Evolutionary conservation across 2,888 invertebrate species (phyloP), one percentile per base, ranked within the genome.

Genomic region (Escarpia spicata): DNA sequence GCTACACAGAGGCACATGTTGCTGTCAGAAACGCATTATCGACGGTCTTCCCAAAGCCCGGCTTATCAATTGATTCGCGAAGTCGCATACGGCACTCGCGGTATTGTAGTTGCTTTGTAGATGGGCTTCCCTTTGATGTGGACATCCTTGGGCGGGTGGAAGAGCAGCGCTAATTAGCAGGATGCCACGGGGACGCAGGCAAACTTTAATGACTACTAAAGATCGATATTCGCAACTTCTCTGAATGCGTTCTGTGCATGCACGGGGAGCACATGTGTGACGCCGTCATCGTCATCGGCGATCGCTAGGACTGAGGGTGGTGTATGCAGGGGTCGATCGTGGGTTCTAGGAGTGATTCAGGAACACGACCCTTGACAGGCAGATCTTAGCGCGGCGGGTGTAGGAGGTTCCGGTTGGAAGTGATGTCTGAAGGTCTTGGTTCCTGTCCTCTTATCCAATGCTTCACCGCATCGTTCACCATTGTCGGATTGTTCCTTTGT

Each of bases 1-100:
- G 52, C 52, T 52, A 52, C 52, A 52, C 75, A n/a, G 75, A 26
- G n/a, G 75, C 60, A 75, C 75, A 26, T 75, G 75, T 2, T n/a
- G 75, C 75, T 75, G 75, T 75, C 75, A 75, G 75, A 75, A 75
- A 75, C 75, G 19, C 75, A 75, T 75, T 75, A 75, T 75, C 75
- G 75, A 75, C n/a, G 19, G 26, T 75, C 75, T 75, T 75, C n/a
- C 75, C 75, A 75, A 75, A 75, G 75, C 75, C 75, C 75, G 75
- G 75, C 75, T 75, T 75, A 75, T 75, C 75, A 75, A 75, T 6
- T 75, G 75, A 75, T 75, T 26, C 75, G 75, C 75, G 75, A 75
- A 19, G 75, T 75, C 75, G n/a, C 75, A 75, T 0, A n/a, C 19
- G 75, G 75, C 75, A 75, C 19, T 26, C 75, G 75, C 75, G 75